Base-by-base conservation (phyloP, 2,797 vertebrate genomes). In the Melanogrammus aeglefinus region DNA sequence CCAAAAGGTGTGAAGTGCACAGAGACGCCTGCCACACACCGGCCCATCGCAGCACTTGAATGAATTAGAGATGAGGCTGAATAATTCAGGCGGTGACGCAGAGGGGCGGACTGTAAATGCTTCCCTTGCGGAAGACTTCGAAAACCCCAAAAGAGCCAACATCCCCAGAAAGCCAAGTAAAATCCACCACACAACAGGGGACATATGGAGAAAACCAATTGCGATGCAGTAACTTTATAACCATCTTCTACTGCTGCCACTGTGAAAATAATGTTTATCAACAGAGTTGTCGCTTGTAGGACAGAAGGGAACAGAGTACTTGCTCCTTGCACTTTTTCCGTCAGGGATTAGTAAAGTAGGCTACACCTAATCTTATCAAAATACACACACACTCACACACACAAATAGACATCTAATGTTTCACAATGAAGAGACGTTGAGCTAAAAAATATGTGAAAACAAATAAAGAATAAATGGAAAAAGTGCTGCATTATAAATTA, bases 61-160 rank as follows among this genome's bases (percentile, higher is more conserved):
- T 94, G 86, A 93, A 95, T 94, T 93, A 92, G 88, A 94, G 85
- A 94, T 91, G 92, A 51, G 41, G 73, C 87, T 95, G 85, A 95
- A 95, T 94, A 91, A 94, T 94, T 93, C 81, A 95, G 88, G 72
- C 1, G 18, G 84, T 88, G 89, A 93, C 90, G 91, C 87, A 88
- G 83, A 83, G 92, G 91, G 63, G 89, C 90, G 88, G 88, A 88
- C 85, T 88, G 86, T 92, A 92, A 93, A 93, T 88, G 91, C 92
- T 92, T 94, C 89, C 91, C 91, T 84, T 5, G 80, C 78, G 83
- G 93, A 93, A 91, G 90, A 92, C 89, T 90, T 79, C 0, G 89
- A 87, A 88, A 90, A 88, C 84, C n/a, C 57, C 57, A 24, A 63
- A 6, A 63, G 57, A 69, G n/a, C 18, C 91, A 90, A 89, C 87